These are phyloP conservation scores for Petroica traversi DNA, from an alignment of 2,113 vertebrate species.

Conservation along the genomic window DNA sequence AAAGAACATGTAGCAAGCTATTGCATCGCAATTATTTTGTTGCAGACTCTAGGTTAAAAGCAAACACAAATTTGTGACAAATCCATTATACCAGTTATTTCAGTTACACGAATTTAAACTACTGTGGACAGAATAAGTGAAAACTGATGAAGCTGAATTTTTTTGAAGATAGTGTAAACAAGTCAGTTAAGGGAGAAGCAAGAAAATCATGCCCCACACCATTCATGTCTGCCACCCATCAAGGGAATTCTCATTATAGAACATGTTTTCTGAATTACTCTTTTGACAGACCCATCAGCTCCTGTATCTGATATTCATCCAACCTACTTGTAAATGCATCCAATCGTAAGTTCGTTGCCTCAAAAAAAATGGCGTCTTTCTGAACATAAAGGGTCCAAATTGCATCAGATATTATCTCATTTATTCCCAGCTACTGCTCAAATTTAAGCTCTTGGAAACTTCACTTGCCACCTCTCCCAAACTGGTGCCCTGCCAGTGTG, in stretches of 20 bases:
- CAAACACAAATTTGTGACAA: neutral
- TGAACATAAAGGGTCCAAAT: neutral
- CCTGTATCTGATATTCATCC: neutral
- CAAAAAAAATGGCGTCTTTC: neutral
- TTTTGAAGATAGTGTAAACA: neutral
- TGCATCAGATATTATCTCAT: neutral
- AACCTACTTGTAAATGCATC: neutral
- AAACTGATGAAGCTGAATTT: neutral
- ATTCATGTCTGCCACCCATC: neutral
- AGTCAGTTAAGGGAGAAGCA: neutral
- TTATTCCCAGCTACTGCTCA: neutral
- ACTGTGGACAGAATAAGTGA: neutral
- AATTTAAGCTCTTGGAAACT: neutral
- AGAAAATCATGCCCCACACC: neutral
- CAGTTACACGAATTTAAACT: neutral
- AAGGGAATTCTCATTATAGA: neutral
- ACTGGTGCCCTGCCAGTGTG: accelerated
- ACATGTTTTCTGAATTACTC: neutral
- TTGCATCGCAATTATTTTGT: neutral
- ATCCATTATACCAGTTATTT: neutral
- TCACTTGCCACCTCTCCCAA: neutral
- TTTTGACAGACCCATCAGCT: neutral
- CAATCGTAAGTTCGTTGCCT: neutral
- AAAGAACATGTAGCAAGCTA: neutral
- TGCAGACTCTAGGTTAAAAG: neutral